Conservation (phyloP, 2,113 vertebrate species). For the Thunnus maccoyii region DNA sequence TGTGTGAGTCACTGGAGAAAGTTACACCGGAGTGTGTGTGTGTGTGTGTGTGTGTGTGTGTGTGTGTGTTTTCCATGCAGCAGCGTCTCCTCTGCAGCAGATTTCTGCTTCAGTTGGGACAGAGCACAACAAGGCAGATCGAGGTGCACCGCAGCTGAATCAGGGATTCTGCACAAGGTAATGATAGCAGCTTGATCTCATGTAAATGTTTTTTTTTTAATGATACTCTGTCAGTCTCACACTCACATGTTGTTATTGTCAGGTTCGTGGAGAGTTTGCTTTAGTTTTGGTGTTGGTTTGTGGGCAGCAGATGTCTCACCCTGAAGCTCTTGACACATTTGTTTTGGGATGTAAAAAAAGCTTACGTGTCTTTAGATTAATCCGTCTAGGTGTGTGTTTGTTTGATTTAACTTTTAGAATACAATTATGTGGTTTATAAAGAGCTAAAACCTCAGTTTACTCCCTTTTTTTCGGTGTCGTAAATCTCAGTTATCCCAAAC, state of each 20-base stretch:
- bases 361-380: neutral
- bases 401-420: neutral
- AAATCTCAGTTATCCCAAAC: neutral
- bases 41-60: conserved; percentile 49
- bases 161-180: conserved; percentile 64
- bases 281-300: neutral
- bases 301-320: conserved; percentile 3
- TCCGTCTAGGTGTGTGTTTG: neutral
- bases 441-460: neutral
- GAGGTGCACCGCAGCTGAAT: conserved; percentile 41
- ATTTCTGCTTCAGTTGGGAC: conserved; percentile 44
- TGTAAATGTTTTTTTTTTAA: neutral
- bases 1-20: conserved; percentile 80
- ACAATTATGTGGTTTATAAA: neutral
- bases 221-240: conserved; percentile 14
- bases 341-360: neutral
- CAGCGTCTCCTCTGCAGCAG: conserved; percentile 58
- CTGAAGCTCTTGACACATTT: conserved; percentile 8
- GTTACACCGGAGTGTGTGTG: conserved; percentile 68
- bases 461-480: neutral
- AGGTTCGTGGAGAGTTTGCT: neutral
- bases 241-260: neutral
- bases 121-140: conserved; percentile 6
- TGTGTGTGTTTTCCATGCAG: conserved; percentile 64
- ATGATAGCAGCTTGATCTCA: conserved; percentile 27